Evolutionary conservation across 1,140 invertebrate species (phyloP).

Genomic region (Nomia melanderi): DNA sequence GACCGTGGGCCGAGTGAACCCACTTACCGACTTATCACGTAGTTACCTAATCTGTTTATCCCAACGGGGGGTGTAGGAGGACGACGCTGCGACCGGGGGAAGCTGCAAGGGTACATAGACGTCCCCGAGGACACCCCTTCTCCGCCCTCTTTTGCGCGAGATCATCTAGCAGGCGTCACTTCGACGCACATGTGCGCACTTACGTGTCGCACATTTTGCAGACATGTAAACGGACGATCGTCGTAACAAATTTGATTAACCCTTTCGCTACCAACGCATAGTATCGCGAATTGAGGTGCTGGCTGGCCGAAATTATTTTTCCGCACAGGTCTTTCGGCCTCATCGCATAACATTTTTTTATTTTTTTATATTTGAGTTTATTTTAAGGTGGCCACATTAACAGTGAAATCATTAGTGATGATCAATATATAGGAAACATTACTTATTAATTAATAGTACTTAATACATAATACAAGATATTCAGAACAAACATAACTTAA

Average conservation of each 20-base stretch:
- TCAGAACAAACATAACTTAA: no score
- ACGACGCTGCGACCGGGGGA: slow-evolving; percentile 32
- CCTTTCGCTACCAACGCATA: no score
- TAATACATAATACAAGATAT: no score
- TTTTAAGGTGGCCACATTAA: no score
- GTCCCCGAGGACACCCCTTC: slow-evolving; percentile 71
- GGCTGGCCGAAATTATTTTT: no score
- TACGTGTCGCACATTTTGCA: slow-evolving; percentile 9
- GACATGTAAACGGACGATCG: neutral
- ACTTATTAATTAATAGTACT: no score
- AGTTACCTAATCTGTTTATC: slow-evolving; percentile 82
- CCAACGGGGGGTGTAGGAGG: slow-evolving; percentile 69
- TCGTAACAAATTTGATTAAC: neutral
- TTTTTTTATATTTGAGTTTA: no score
- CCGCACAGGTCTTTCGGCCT: no score
- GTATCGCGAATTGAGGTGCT: no score
- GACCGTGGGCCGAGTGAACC: slow-evolving; percentile 78
- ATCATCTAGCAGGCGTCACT: slow-evolving; percentile 69
- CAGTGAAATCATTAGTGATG: no score
- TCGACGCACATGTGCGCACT: slow-evolving; percentile 28
- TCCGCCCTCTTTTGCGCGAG: slow-evolving; percentile 24
- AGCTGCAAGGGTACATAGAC: slow-evolving; percentile 73
- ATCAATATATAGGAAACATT: no score
- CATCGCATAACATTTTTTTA: no score
- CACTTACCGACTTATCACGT: slow-evolving; percentile 82